phyloP scores from a whole-genome alignment of 2,797 vertebrate species.

The Microctenopoma stevenorrisi region DNA sequence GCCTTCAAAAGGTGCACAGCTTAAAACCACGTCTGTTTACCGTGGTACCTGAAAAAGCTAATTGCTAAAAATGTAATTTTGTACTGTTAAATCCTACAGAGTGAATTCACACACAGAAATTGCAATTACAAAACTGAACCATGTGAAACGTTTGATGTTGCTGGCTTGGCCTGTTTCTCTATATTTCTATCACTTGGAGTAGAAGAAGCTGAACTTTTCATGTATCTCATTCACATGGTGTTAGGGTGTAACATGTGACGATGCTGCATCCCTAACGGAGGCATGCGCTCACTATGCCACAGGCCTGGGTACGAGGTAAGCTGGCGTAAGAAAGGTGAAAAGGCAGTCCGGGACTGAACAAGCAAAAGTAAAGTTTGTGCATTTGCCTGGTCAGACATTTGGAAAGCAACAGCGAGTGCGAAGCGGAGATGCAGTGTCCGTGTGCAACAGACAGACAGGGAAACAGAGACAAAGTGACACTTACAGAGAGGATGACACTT shows the following conservation, averaged over 20 bases:
- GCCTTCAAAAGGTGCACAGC: background rate
- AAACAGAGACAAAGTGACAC: constrained; percentile 60
- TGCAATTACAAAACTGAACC: background rate
- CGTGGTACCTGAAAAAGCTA: background rate
- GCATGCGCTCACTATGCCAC: too few species aligned
- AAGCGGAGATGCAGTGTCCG: constrained; percentile 18
- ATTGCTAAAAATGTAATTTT: background rate
- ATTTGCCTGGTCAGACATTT: constrained; percentile 15
- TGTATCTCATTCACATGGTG: too few species aligned
- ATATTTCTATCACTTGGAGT: too few species aligned
- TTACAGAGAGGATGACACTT: constrained; percentile 70
- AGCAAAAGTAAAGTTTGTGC: background rate
- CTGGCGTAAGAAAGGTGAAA: background rate
- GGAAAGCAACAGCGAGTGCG: constrained; percentile 9
- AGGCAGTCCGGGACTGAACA: background rate
- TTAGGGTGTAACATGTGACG: too few species aligned
- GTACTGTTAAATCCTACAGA: background rate
- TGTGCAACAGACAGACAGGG: constrained; percentile 40
- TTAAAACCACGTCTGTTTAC: background rate
- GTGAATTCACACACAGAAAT: background rate
- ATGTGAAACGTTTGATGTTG: background rate
- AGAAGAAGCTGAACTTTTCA: too few species aligned
- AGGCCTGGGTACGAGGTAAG: background rate
- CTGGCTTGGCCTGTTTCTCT: background rate
- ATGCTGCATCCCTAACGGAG: background rate